A percentile compares a stretch with the other conserved stretches of the same genome.
These are phyloP conservation scores for Gymnogyps californianus DNA, from an alignment of 2,113 vertebrate species.

Conservation along the genomic window DNA sequence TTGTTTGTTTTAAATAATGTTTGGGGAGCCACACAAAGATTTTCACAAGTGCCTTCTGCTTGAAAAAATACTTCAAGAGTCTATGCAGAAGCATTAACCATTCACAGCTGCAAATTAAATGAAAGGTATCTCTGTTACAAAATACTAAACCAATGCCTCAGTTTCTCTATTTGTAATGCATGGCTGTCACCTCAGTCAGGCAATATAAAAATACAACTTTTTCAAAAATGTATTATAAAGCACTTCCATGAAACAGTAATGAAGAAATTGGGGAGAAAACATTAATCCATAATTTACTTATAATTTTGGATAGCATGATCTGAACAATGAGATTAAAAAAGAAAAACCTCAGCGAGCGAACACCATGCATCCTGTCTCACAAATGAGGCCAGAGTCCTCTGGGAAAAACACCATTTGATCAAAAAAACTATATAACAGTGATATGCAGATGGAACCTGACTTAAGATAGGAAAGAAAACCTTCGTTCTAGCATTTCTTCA, in stretches of 20 bases:
- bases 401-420: not conserved
- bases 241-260: not conserved
- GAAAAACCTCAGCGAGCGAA: not conserved
- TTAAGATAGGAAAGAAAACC: not conserved
- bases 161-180: not conserved
- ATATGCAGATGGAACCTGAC: not conserved
- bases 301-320: not conserved
- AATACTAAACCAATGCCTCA: not conserved
- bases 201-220: not conserved
- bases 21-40: not conserved
- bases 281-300: not conserved
- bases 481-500: not conserved
- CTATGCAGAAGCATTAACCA: not conserved
- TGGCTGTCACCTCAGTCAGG: not conserved
- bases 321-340: not conserved
- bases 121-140: not conserved
- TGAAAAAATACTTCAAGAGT: not conserved
- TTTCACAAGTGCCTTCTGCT: not conserved
- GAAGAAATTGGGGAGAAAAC: not conserved
- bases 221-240: not conserved
- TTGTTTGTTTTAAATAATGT: not conserved
- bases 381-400: not conserved
- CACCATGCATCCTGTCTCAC: not conserved
- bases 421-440: not conserved
- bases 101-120: not conserved